Percentiles rank a stretch among this genome's conserved stretches.
phyloP scores from a whole-genome alignment of 2,888 invertebrate genomes.

The Sarcophaga subvicina region DNA sequence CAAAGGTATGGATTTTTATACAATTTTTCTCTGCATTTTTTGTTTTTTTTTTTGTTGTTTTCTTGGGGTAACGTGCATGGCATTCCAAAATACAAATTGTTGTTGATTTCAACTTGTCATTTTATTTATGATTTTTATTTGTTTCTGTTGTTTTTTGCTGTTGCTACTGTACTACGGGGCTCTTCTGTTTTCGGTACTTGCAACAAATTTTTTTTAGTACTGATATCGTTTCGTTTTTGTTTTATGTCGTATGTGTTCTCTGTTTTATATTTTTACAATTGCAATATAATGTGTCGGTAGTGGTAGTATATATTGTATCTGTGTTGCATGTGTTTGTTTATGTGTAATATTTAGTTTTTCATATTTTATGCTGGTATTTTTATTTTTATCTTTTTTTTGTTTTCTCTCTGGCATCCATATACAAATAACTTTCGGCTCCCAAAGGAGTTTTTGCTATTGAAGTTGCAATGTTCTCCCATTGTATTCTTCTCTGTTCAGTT shows the following conservation, averaged over 20 bases:
- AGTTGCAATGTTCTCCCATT: conserved; percentile 55
- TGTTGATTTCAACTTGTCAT: conserved; percentile 68
- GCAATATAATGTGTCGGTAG: background rate
- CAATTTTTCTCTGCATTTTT: background rate
- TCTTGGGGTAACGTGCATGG: conserved; percentile 51
- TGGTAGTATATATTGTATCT: conserved; percentile 1
- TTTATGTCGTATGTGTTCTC: conserved; percentile 14
- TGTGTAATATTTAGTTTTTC: conserved; percentile 35
- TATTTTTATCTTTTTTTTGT: conserved; percentile 2
- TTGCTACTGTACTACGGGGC: conserved; percentile 17
- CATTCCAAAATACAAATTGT: conserved; percentile 66
- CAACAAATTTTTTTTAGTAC: conserved; percentile 6
- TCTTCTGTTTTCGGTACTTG: too few species aligned
- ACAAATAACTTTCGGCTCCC: conserved; percentile 53
- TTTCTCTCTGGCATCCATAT: conserved; percentile 5
- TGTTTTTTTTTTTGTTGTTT: background rate
- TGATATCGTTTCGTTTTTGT: conserved; percentile 2
- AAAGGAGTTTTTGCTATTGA: conserved; percentile 63
- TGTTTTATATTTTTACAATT: conserved; percentile 43
- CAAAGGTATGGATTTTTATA: background rate
- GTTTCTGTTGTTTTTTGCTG: conserved; percentile 31
- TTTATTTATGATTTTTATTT: conserved; percentile 64
- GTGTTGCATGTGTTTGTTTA: background rate
- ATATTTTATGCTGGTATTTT: conserved; percentile 51
- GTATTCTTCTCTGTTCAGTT: background rate